A percentile compares a stretch with the other conserved stretches of the same genome.
phyloP scores from a whole-genome alignment of 2,888 invertebrate genomes.

The Drosophila mimica region DNA sequence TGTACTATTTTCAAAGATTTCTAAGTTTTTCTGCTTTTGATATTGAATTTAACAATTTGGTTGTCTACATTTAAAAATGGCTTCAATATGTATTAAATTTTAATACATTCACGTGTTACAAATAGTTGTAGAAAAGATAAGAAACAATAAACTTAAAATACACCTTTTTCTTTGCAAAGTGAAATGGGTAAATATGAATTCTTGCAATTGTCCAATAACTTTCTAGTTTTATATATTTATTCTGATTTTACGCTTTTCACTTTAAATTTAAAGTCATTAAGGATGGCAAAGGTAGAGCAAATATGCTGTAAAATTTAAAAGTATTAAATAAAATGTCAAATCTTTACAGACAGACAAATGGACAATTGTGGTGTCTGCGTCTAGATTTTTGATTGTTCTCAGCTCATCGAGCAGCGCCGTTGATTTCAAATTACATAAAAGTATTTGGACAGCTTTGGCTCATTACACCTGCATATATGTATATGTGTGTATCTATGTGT shows the following conservation, averaged over 20 bases:
- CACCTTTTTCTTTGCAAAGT: not conserved
- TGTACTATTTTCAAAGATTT: not conserved
- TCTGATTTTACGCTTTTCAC: not conserved
- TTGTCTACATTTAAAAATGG: not conserved
- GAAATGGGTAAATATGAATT: not conserved
- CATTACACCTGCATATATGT: conserved; percentile 61
- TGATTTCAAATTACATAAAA: conserved; percentile 69
- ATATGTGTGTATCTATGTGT: conserved; percentile 11
- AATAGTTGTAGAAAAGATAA: not conserved
- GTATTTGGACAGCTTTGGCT: conserved; percentile 58
- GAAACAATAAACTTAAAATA: not conserved
- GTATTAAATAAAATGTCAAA: not conserved
- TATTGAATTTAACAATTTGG: not conserved
- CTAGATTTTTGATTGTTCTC: conserved; percentile 39
- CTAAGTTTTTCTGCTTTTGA: not conserved
- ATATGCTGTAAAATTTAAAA: not conserved
- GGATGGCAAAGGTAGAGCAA: not conserved
- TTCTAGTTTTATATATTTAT: not conserved
- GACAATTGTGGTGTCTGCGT: conserved; percentile 12
- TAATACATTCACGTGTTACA: not conserved
- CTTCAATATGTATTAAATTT: not conserved
- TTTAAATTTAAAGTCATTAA: not conserved
- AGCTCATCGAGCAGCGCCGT: conserved; percentile 49
- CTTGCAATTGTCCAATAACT: not conserved
- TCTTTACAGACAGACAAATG: conserved; percentile 1